These are phyloP conservation scores for Podarcis raffonei DNA, from an alignment of 2,113 vertebrate species.

Conservation along the genomic window DNA sequence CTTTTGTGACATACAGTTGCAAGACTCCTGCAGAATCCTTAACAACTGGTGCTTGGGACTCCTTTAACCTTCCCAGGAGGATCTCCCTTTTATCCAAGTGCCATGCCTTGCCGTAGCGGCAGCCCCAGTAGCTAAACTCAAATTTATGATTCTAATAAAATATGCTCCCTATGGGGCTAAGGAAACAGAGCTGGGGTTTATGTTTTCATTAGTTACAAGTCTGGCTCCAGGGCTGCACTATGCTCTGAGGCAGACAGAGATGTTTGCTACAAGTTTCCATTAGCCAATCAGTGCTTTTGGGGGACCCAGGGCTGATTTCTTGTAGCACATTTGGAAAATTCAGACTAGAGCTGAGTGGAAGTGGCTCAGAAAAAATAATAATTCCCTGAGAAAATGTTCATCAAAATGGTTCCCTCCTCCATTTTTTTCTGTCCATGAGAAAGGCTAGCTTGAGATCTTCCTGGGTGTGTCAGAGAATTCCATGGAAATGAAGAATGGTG, in stretches of 20 bases:
- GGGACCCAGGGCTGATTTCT: not conserved
- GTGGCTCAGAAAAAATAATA: not conserved
- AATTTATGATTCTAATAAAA: not conserved
- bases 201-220: conserved; percentile 1
- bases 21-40: conserved; percentile 13
- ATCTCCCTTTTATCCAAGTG: not conserved
- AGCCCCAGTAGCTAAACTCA: not conserved
- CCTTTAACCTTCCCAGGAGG: conserved; percentile 11
- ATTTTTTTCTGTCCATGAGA: not conserved
- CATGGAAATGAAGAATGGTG: no score
- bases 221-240: not conserved
- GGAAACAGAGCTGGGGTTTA: not conserved
- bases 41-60: not conserved
- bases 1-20: not conserved
- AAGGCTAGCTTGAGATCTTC: not conserved
- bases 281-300: not conserved
- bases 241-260: not conserved
- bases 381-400: not conserved
- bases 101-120: not conserved
- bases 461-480: no score
- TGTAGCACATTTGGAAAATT: not conserved
- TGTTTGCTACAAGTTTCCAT: not conserved
- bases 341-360: not conserved
- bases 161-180: not conserved
- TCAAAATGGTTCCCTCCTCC: no score